Evolutionary conservation across 2,888 invertebrate genomes (phyloP), one percentile per base, ranked within the genome.

Genomic region (Clivina fossor): DNA sequence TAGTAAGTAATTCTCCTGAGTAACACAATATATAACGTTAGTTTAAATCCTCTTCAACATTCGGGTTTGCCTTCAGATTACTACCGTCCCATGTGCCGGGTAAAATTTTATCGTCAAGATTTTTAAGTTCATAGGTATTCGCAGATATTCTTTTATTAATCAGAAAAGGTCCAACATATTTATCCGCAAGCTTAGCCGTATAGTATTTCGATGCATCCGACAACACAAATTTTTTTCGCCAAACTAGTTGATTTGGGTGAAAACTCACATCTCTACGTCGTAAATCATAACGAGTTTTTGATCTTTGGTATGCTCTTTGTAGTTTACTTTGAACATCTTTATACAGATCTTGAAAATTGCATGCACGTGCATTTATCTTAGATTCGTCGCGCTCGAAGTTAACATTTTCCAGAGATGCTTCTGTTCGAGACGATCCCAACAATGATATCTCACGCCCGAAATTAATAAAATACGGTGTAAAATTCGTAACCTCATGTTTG

Each of bases 381-480:
- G 18, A 13, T 2, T 3, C 7, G 13, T 15, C 28, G 26, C 5
- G 28, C n/a, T 26, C 13, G 11, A 15, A 9, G n/a, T 26, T 16
- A 8, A 3, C 11, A 13, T 41, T 15, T 13, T 43, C 28, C n/a
- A 8, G 28, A 5, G 2, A 7, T n/a, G 13, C 2, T 22, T 26
- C 28, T 4, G 5, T 15, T 11, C 4, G 3, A 9, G 15, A 16
- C 3, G 13, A 19, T 11, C 43, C 43, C 15, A 8, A 15, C 8
- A 60, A 40, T 9, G 32, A 15, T 48, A 63, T 57, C 16, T 60
- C 57, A 9, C 33, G 18, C 2, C 57, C 58, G 37, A 57, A 59
- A 13, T 54, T 54, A 9, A 55, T 44, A 30, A 54, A 61, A 37
- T 58, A 61, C 1, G 61, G 59, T 8, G 56, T 55, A 8, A 47